Base-by-base conservation (phyloP, 1,140 invertebrate species). In the Rhyzopertha dominica region DNA sequence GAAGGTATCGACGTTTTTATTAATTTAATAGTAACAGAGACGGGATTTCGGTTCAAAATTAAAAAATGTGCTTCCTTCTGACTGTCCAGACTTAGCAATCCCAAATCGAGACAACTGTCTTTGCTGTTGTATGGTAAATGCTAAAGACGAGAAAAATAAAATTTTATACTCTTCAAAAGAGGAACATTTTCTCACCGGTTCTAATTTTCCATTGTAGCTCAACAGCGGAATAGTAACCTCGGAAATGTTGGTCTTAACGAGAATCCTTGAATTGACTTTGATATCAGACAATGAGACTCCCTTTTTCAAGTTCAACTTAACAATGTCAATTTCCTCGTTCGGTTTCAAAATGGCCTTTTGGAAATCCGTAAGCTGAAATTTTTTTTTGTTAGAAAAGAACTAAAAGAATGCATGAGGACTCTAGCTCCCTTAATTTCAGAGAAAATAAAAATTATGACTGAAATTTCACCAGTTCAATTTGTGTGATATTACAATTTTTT, bases 21-120 rank as follows among this genome's bases (percentile, higher is more conserved):
- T 13, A 77, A 75, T 50, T 75, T 75, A 14, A 87, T 62, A 47
- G 76, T 74, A 46, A 88, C 75, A 58, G 77, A 75, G 14, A 88
- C 77, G 12, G 85, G 86, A 67, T 88, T 89, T 49, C 80, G 74
- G 68, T 89, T 89, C 43, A 80, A 70, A n/a, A 89, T 56, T 18
- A 81, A 79, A 68, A 88, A 85, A 51, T 79, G 75, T 22, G 82
- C 75, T 51, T 80, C 76, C 48, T 81, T 78, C 37, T 74, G 73
- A 24, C 80, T 80, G 5, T 77, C 76, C 42, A 81, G 77, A 24
- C 83, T 80, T n/a, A 89, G 70, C 8, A 81, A 77, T 9, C 87
- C 87, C 65, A 89, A 81, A 68, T 88, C 81, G 53, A 89, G 70
- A 37, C 76, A 74, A 59, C 80, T 72, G 37, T 66, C 70, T 31